phyloP scores from a whole-genome alignment of 1,140 invertebrate genomes.

The Macrobrachium nipponense region DNA sequence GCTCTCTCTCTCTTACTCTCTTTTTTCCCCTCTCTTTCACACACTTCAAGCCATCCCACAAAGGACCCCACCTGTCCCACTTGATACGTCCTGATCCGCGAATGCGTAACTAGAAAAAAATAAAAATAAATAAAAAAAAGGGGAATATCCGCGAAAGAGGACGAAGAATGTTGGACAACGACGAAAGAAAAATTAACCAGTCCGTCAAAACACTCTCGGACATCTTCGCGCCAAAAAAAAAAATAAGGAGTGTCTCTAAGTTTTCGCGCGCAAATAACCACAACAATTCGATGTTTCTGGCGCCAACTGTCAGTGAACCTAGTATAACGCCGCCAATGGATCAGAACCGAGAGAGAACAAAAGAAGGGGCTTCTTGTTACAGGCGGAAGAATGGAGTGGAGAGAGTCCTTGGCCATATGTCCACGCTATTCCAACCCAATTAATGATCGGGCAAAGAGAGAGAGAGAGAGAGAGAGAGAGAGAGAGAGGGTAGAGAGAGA shows the following conservation, averaged over 20 bases:
- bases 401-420: conserved; percentile 51
- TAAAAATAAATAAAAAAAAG: too few species aligned
- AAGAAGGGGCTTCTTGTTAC: conserved; percentile 46
- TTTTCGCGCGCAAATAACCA: too few species aligned
- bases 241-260: background rate
- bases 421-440: conserved; percentile 53
- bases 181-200: background rate
- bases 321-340: conserved; percentile 7
- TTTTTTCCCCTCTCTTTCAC: background rate
- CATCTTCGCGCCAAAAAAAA: too few species aligned
- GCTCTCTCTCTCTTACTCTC: background rate
- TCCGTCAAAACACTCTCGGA: too few species aligned
- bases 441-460: conserved; percentile 42
- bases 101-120: background rate
- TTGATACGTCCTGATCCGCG: background rate
- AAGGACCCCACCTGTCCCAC: too few species aligned
- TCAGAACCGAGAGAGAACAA: conserved; percentile 23
- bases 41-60: background rate
- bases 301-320: background rate
- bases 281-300: background rate
- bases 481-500: too few species aligned
- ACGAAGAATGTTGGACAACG: too few species aligned
- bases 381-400: conserved; percentile 34
- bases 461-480: background rate
- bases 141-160: too few species aligned